Evolutionary conservation across 2,113 vertebrate species (phyloP), one percentile per base, ranked within the genome.

Genomic region (Poecile atricapillus): DNA sequence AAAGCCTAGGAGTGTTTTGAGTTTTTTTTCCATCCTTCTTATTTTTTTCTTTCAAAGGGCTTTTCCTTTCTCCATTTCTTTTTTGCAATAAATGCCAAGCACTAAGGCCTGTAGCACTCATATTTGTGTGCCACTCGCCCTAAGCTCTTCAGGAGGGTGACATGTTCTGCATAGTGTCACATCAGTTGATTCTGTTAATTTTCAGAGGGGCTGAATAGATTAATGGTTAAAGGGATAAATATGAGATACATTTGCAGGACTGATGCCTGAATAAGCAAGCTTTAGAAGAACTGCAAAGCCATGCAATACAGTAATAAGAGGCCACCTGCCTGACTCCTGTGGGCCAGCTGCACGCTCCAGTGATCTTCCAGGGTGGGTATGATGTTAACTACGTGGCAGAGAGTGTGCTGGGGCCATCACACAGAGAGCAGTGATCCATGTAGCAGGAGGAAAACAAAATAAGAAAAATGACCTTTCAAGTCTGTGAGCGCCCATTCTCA

Each of bases 381-480:
- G 52, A 83, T 86, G 76, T 58, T 83, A 95, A 90, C 59, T 80
- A 27, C 78, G 56, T 59, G 82, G 74, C 90, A 94, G 76, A 58
- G 77, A 94, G 87, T 74, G n/a, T 31, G 62, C 81, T 58, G 59
- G 78, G 78, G 87, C 74, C 84, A 62, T 56, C 87, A 41, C 35
- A 56, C 27, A 37, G 47, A 33, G 53, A 73, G 63, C 87, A 63
- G 35, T 60, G 87, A 96, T 86, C 95, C 78, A 56, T 64, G 67
- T 1, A 88, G 30, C 67, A 83, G 50, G 87, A 86, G 55, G 39
- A 73, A 90, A 91, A 62, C 58, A 62, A 94, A 91, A 73, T 15
- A 80, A 91, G 81, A 87, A 87, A 95, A 94, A 94, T 43, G 25
- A 69, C n/a, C 8, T 88, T 86, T 91, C 70, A 52, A 23, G 75